Conservation (phyloP, 35 echinoderm and acorn worm genomes). For the Apostichopus parvimensis region DNA sequence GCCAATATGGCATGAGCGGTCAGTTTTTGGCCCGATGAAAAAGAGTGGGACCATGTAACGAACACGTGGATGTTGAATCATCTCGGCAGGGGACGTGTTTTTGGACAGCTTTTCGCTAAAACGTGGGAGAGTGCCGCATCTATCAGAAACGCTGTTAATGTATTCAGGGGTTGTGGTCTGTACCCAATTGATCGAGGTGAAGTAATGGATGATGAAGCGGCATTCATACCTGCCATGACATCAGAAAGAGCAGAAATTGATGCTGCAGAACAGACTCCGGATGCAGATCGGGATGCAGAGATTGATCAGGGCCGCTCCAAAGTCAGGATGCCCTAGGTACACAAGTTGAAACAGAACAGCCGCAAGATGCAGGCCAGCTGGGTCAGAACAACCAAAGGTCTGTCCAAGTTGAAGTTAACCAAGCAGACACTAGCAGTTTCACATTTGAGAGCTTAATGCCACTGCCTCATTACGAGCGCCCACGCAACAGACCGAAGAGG, state of each 20-base stretch:
- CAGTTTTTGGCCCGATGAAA: constrained; percentile 58
- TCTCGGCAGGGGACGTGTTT: constrained; percentile 7
- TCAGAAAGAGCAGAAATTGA: constrained; percentile 41
- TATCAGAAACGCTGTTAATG: constrained; percentile 34
- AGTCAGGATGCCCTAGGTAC: neutral
- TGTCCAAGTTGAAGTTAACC: constrained; percentile 32
- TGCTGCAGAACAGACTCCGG: neutral
- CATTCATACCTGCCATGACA: constrained; percentile 27
- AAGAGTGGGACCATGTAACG: constrained; percentile 3
- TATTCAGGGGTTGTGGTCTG: constrained; percentile 31
- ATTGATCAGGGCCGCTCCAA: constrained; percentile 26
- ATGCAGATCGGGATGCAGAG: neutral
- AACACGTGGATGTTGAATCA: neutral
- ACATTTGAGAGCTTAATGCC: constrained; percentile 7
- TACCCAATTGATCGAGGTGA: constrained; percentile 45
- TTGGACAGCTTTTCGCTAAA: constrained; percentile 32
- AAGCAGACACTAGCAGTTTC: neutral
- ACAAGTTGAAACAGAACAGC: constrained; percentile 18
- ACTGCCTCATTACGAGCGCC: constrained; percentile 48
- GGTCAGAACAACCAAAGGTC: constrained; percentile 25
- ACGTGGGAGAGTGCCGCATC: constrained; percentile 20
- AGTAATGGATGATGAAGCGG: constrained; percentile 22
- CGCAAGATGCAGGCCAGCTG: constrained; percentile 16
- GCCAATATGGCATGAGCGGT: constrained; percentile 46
- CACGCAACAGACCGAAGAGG: constrained; percentile 35